Evolutionary conservation across 2,113 vertebrate species (phyloP).

Genomic region (Pachyramphus minor): DNA sequence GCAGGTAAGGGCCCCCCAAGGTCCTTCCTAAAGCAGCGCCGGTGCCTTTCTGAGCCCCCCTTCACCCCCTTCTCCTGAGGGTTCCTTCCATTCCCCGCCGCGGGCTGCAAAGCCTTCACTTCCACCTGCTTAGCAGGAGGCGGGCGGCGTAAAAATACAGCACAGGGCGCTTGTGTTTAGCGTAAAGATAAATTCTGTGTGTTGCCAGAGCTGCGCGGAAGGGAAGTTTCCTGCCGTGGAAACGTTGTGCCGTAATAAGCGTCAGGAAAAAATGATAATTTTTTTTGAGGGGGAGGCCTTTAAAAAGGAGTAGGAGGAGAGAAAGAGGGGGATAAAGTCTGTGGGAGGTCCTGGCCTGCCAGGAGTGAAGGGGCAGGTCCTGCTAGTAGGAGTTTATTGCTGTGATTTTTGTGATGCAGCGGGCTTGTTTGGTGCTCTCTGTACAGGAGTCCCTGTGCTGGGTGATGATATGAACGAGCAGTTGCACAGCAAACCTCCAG

Average conservation of each 20-base stretch:
- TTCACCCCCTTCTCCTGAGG: not conserved
- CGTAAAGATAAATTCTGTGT: too few relatives aligned
- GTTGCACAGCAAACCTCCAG: not conserved
- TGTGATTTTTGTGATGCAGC: not conserved
- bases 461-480: too few relatives aligned
- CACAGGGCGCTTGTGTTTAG: not conserved
- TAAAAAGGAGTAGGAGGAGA: not conserved
- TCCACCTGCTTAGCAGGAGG: too few relatives aligned
- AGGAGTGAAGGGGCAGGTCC: too few relatives aligned
- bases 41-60: accelerated
- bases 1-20: not conserved
- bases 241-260: not conserved
- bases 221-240: not conserved
- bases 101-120: not conserved
- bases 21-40: accelerated
- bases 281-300: not conserved
- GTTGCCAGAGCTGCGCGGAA: not conserved
- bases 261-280: not conserved
- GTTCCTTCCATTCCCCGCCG: not conserved
- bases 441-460: not conserved
- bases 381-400: not conserved
- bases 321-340: not conserved
- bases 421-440: not conserved
- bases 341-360: not conserved
- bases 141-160: not conserved